Base-by-base conservation (phyloP, 2,888 invertebrate species). In the Sminthurides aquaticus region DNA sequence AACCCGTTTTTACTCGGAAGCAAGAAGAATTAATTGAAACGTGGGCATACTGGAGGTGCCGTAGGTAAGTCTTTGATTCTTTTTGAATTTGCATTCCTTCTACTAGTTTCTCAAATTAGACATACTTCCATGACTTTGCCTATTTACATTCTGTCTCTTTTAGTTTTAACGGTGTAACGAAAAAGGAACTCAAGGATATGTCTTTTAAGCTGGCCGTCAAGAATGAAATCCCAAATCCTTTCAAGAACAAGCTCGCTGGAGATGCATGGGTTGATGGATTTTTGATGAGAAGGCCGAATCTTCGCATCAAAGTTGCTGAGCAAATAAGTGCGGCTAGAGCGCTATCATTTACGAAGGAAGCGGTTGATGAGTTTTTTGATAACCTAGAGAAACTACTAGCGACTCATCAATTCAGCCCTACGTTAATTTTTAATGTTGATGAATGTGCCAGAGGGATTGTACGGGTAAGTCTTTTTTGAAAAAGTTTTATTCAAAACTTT, bases 381-480 rank as follows among this genome's bases (percentile, higher is more conserved):
- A 56, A 60, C 15, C 15, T 61, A 48, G 29, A 57, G 8, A 1
- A 49, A 22, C 0, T 65, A 1, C 1, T 54, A 1, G 0, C 5
- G 1, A 2, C 20, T 27, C 1, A 52, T 15, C 5, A 56, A 18
- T 24, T 29, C 34, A 20, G 24, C 15, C 26, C 57, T 2, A 8
- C 3, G 22, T 11, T 20, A 59, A 34, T 68, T 54, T 64, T 43
- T 43, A 70, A 66, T 25, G 62, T 64, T 2, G 66, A 68, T 27
- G 64, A 70, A 57, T 62, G 59, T 20, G 70, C 64, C 34, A 22
- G 60, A 1, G 57, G 56, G 18, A 43, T 60, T 2, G 63, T 68
- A 11, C 66, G 52, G 49, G 43, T 52, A 49, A 27, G 49, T 22
- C 8, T 29, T 18, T 43, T 43, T 43, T 43, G 43, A 43, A 18